Conservation (phyloP, 2,888 invertebrate genomes). For the Pyrrhosoma nymphula region DNA sequence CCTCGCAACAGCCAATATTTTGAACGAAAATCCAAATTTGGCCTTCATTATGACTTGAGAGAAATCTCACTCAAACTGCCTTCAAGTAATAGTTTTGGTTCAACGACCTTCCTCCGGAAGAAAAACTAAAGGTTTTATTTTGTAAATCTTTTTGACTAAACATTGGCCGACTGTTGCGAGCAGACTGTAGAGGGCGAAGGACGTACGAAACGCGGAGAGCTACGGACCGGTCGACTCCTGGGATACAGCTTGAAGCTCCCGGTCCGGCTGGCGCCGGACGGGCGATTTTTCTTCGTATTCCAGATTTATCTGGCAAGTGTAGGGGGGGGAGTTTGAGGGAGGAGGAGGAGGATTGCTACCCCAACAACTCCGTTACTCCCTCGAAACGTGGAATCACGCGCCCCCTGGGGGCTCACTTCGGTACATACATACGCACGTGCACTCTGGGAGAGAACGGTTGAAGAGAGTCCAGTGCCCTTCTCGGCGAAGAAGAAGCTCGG, state of each 20-base stretch:
- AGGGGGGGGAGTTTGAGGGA: background rate
- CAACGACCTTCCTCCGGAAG: too few relatives aligned
- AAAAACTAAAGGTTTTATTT: too few relatives aligned
- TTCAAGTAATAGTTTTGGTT: too few relatives aligned
- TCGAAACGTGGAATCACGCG: background rate
- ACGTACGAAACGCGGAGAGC: background rate
- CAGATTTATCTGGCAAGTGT: constrained; percentile 3
- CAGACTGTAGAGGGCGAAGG: too few relatives aligned
- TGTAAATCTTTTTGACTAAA: too few relatives aligned
- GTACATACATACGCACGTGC: too few relatives aligned
- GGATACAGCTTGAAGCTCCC: background rate
- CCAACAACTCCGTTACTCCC: background rate
- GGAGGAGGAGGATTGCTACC: background rate
- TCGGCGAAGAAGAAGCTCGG: background rate
- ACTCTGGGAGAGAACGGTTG: background rate
- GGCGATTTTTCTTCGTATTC: background rate
- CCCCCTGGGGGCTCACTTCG: background rate
- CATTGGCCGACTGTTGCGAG: too few relatives aligned
- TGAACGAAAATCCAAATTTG: too few relatives aligned
- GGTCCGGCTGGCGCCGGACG: background rate
- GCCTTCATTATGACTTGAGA: too few relatives aligned
- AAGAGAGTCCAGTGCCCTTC: background rate
- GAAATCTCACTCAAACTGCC: too few relatives aligned
- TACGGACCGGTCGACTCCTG: background rate
- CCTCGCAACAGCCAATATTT: too few relatives aligned